Percentiles rank a stretch among this genome's conserved stretches.
Evolutionary conservation across 2,888 invertebrate species (phyloP).

Genomic region (Heliconius erato): DNA sequence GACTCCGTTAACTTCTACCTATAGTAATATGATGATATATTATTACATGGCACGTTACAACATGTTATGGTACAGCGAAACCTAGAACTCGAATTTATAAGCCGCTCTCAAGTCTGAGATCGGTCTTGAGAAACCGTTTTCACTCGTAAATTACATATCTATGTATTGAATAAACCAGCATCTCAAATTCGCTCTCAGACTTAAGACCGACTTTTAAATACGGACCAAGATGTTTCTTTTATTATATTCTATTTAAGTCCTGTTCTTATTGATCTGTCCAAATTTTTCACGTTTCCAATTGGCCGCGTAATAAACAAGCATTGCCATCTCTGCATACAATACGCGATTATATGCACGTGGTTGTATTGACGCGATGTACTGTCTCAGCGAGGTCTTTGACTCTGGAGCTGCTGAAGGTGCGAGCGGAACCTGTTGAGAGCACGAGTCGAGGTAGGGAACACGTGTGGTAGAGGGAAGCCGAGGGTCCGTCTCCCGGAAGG

Average conservation of each 20-base stretch:
- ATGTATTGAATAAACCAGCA: no score
- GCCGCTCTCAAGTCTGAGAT: no score
- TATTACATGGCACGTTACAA: constrained; percentile 6
- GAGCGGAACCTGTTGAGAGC: constrained; percentile 62
- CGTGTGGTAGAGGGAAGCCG: constrained; percentile 62
- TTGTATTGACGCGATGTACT: constrained; percentile 50
- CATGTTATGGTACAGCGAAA: neutral
- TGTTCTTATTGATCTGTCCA: constrained; percentile 17
- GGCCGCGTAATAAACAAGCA: constrained; percentile 30
- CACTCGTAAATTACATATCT: no score
- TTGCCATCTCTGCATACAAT: constrained; percentile 39
- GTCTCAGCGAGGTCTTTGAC: constrained; percentile 52
- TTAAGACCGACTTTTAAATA: no score
- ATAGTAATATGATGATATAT: constrained; percentile 18
- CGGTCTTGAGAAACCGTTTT: no score
- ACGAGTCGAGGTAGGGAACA: constrained; percentile 57
- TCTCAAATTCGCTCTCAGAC: no score
- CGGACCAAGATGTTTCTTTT: neutral
- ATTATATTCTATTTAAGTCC: neutral
- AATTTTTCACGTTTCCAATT: constrained; percentile 31
- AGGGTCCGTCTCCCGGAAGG: constrained; percentile 79
- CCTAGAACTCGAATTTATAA: neutral
- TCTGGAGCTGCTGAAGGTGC: constrained; percentile 46
- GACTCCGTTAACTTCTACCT: constrained; percentile 34
- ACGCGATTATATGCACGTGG: constrained; percentile 43